Percentiles rank a stretch among this genome's conserved stretches.
Evolutionary conservation across 30 jellyfish, hydroid and myxozoan genomes (phyloP).

Genomic region (Cassiopea andromeda): DNA sequence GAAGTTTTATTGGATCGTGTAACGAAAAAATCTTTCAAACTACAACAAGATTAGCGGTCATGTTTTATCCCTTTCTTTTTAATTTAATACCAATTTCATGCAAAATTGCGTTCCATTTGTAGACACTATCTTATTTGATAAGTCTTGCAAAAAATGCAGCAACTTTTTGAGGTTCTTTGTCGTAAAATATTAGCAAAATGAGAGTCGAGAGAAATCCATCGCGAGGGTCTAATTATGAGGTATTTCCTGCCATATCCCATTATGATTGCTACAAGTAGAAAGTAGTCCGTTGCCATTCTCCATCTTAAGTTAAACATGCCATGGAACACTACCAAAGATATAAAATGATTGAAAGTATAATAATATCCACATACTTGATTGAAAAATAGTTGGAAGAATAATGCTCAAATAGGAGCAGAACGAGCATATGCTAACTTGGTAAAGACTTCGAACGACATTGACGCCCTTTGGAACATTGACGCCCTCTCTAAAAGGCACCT

Average conservation of each 20-base stretch:
- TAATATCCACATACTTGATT: no score
- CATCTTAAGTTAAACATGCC: no score
- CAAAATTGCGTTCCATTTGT: neutral
- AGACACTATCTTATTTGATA: neutral
- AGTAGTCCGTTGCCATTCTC: no score
- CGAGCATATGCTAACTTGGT: no score
- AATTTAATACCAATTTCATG: neutral
- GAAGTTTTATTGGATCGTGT: neutral
- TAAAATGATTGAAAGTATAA: no score
- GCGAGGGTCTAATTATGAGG: neutral
- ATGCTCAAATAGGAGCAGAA: no score
- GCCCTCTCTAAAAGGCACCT: no score
- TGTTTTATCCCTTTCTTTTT: neutral
- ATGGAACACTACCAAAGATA: no score
- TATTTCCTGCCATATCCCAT: neutral
- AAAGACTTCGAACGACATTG: no score
- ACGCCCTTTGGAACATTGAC: no score
- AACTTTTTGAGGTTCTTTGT: neutral
- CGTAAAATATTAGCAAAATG: neutral
- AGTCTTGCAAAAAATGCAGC: neutral
- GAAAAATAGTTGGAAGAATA: no score
- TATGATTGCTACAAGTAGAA: no score
- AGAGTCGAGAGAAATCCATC: neutral
- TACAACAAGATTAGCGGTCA: constrained; percentile 8
- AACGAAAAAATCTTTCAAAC: neutral